phyloP scores from a whole-genome alignment of 2,797 vertebrate species.

The Pangasius macronema region DNA sequence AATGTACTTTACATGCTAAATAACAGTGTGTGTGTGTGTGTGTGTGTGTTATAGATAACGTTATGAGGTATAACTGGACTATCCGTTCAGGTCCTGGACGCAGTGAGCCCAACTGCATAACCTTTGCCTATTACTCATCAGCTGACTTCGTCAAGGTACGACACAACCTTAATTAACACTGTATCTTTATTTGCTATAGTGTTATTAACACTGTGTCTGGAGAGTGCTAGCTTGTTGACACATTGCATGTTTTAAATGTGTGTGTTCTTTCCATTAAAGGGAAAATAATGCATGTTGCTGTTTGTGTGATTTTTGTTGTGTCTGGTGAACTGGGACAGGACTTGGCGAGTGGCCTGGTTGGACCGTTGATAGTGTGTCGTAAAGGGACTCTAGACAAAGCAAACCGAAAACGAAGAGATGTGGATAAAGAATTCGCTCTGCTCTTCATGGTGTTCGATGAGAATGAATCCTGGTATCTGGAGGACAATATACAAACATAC shows the following conservation, averaged over 20 bases:
- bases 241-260: not conserved
- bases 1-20: not conserved
- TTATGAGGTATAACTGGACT: conserved; percentile 78
- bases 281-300: not conserved
- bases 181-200: not conserved
- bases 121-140: conserved; percentile 68
- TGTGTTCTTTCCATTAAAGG: not conserved
- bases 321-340: conserved; percentile 70
- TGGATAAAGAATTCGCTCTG: conserved; percentile 80
- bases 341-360: conserved; percentile 81
- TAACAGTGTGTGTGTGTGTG: conserved; percentile 16
- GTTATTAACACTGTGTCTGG: not conserved
- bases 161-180: not conserved
- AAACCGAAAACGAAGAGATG: conserved; percentile 71
- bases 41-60: conserved; percentile 66
- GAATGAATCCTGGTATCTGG: conserved; percentile 83
- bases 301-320: not conserved
- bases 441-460: conserved; percentile 84
- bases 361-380: conserved; percentile 81
- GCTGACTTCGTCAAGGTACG: conserved; percentile 79
- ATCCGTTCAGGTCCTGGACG: conserved; percentile 78
- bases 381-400: conserved; percentile 71
- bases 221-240: not conserved
- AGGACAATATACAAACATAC: conserved; percentile 77
- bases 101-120: conserved; percentile 81